phyloP scores from a whole-genome alignment of 2,888 invertebrate species.

The Fissipunctia ypsillon region DNA sequence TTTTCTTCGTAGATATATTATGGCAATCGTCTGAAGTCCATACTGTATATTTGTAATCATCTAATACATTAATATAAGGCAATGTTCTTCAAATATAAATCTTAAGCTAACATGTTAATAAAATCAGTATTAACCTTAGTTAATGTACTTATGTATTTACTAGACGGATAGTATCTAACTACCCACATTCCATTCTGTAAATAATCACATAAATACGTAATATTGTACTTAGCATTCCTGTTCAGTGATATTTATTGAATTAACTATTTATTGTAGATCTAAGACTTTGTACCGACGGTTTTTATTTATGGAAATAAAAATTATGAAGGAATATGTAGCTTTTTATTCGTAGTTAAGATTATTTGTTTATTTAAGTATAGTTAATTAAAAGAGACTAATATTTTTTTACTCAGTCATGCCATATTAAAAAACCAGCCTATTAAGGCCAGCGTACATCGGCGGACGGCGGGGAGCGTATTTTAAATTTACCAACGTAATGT shows the following conservation, averaged over 20 bases:
- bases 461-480: no score
- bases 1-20: background rate
- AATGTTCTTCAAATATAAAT: constrained; percentile 29
- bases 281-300: constrained; percentile 75
- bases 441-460: no score
- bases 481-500: no score
- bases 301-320: constrained; percentile 68
- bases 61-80: background rate
- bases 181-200: constrained; percentile 66
- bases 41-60: constrained; percentile 33
- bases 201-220: constrained; percentile 57
- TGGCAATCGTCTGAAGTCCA: background rate
- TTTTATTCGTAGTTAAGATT: constrained; percentile 8
- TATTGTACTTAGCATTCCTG: constrained; percentile 70
- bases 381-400: no score
- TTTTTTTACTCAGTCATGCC: no score
- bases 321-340: constrained; percentile 18
- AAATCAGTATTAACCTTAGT: constrained; percentile 73
- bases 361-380: no score
- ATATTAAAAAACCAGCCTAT: no score
- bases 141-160: constrained; percentile 47
- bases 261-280: constrained; percentile 82
- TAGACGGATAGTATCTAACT: constrained; percentile 24
- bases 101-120: constrained; percentile 61
- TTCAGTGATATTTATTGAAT: constrained; percentile 76